Base-by-base conservation (phyloP, 2,797 vertebrate species). In the Acropternis orthonyx region DNA sequence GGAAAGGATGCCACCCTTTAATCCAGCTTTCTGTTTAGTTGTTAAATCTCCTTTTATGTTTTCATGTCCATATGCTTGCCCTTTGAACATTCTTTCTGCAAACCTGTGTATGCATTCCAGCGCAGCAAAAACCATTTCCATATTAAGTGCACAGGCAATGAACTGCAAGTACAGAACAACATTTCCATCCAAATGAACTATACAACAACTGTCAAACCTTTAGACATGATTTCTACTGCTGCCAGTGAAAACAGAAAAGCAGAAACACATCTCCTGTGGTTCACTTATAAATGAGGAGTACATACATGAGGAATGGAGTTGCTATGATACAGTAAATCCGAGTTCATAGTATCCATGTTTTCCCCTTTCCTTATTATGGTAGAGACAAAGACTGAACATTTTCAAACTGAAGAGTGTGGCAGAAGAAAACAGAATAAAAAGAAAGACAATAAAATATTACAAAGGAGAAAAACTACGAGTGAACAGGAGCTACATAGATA, bases 111-210 rank as follows among this genome's bases (percentile, higher is more conserved):
- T 28, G 12, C 14, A 19, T 76, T 79, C 18, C 69, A 68, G 23
- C 0, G 0, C 0, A 6, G 30, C 32, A 74, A 66, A 86, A 74
- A 7, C 28, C 6, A 1, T 2, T 0, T 41, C 76, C 21, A 3
- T 32, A 9, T 26, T n/a, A 78, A 82, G 30, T 8, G 20, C 41
- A 34, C 9, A 30, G 43, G 17, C 21, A 62, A 26, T 22, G 52
- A 65, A 52, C 14, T 65, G 24, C 21, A 58, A 2, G 2, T 46
- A 20, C 51, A 16, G 36, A 74, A 44, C 6, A 52, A 44, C 5
- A 36, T 52, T 92, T 63, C n/a, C 26, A 51, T 39, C 27, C 23
- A 61, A 71, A 68, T 28, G 14, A 55, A 43, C 44, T 51, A 14
- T 9, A 37, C 21, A 72, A 79, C 41, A 59, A 5, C 27, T 34